Evolutionary conservation across 2,113 vertebrate species (phyloP), one percentile per base, ranked within the genome.

Genomic region (Machaerirhynchus nigripectus): DNA sequence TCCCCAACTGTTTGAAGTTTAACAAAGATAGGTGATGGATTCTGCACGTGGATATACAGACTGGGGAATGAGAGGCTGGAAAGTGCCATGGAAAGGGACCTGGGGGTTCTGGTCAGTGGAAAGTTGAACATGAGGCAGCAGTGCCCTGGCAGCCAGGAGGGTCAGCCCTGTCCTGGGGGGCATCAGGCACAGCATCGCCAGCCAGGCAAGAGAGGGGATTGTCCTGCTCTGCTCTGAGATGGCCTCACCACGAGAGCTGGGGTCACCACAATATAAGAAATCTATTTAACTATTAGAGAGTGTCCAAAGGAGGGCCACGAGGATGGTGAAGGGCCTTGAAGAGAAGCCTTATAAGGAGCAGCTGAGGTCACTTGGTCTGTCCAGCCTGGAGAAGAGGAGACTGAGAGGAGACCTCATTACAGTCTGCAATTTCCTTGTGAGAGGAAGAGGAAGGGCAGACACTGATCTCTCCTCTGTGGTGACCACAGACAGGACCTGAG

Each of bases 131-230:
- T 5, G 7, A 52, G 6, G 0, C 14, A 86, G 37, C 37, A 59
- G 53, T 37, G 37, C 11, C 44, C 37, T 44, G 61, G 44, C 50
- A 77, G 84, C 11, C 84, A 59, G 21, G 4, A 59, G 17, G 2
- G 27, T 11, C 44, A 44, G 0, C 4, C 3, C 0, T 50, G 26
- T 22, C 3, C 17, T 21, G 31, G 37, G 28, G 28, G 3, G 14
- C 16, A 76, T 67, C 61, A 67, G 31, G 31, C 15, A 6, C 60
- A 75, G 52, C 61, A 52, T 5, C 1, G 1, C 9, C 63, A 77
- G 46, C 44, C 0, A 0, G 46, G 37, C 11, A 59, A 77, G 53
- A 22, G 53, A 68, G 31, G 31, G 31, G 27, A 68, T 23, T 68
- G 31, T 59, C 17, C 61, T 0, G 3, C 22, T 44, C 44, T 52